phyloP scores from a whole-genome alignment of 2,113 vertebrate genomes.

The Austrofundulus limnaeus region DNA sequence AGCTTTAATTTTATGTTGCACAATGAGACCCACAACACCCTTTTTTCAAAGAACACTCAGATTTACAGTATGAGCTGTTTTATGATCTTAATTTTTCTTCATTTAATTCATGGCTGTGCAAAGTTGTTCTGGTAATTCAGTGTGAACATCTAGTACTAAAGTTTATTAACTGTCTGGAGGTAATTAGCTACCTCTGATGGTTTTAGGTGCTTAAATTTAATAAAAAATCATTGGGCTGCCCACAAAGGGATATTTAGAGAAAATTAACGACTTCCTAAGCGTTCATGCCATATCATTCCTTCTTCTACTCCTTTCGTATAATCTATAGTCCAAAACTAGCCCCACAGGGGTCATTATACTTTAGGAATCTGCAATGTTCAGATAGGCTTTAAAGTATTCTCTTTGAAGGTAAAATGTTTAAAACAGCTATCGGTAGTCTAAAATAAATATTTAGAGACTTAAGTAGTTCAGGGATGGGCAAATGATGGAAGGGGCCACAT shows the following conservation, averaged over 20 bases:
- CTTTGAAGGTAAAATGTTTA: not conserved
- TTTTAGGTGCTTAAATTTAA: not conserved
- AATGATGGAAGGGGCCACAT: no score
- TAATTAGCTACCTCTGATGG: not conserved
- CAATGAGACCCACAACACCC: constrained; percentile 3
- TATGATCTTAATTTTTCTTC: constrained; percentile 6
- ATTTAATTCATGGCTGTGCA: not conserved
- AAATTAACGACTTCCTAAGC: not conserved
- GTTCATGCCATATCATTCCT: not conserved
- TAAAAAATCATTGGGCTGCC: not conserved
- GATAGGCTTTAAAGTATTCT: not conserved
- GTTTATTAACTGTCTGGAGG: not conserved
- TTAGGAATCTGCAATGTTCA: constrained; percentile 4
- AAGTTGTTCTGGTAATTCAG: not conserved
- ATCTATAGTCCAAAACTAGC: not conserved
- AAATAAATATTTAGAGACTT: not conserved
- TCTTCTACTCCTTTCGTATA: not conserved
- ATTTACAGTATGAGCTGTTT: constrained; percentile 35
- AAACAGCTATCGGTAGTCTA: not conserved
- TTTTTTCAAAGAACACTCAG: constrained; percentile 8
- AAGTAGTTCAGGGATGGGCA: no score
- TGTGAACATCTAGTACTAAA: not conserved
- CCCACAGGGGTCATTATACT: not conserved
- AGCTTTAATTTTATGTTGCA: constrained; percentile 9
- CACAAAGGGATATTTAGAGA: constrained; percentile 6